phyloP scores from a whole-genome alignment of 2,888 invertebrate species.

The Silvanus unidentatus region DNA sequence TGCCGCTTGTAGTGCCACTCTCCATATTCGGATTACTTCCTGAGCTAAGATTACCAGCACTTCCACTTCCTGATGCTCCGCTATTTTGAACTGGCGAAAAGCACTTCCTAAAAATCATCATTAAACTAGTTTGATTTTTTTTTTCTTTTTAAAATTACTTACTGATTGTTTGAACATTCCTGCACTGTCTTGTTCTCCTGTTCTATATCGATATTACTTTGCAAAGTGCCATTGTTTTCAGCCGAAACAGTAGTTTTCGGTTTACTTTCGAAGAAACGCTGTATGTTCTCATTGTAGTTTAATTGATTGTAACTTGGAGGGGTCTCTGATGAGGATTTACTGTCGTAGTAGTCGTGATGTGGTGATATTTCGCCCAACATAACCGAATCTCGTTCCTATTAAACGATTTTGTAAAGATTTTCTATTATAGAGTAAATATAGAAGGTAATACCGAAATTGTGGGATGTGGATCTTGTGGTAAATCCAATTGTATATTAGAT shows the following conservation, averaged over 20 bases:
- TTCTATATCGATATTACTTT: slow-evolving; percentile 44
- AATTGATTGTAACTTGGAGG: slow-evolving; percentile 79
- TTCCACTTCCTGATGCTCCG: slow-evolving; percentile 54
- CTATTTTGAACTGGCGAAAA: slow-evolving; percentile 50
- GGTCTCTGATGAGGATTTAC: slow-evolving; percentile 73
- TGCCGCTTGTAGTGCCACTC: slow-evolving; percentile 49
- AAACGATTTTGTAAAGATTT: slow-evolving; percentile 17
- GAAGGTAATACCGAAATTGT: slow-evolving; percentile 58
- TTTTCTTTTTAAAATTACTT: slow-evolving; percentile 17
- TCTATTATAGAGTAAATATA: not conserved
- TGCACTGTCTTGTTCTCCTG: slow-evolving; percentile 39
- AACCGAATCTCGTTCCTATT: slow-evolving; percentile 70
- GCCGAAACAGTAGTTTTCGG: slow-evolving; percentile 56
- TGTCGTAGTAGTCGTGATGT: slow-evolving; percentile 72
- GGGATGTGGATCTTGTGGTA: slow-evolving; percentile 55
- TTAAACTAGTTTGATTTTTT: too few species aligned
- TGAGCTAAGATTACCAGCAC: slow-evolving; percentile 56
- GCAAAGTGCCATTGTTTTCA: slow-evolving; percentile 44
- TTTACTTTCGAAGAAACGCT: slow-evolving; percentile 61
- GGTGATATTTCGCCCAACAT: slow-evolving; percentile 82
- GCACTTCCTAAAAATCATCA: slow-evolving; percentile 43
- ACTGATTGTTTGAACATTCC: slow-evolving; percentile 36
- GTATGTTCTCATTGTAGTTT: slow-evolving; percentile 73
- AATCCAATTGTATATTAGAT: slow-evolving; percentile 53
- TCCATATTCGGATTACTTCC: slow-evolving; percentile 54